Base-by-base conservation (phyloP, 2,797 vertebrate genomes). In the Acropternis orthonyx region DNA sequence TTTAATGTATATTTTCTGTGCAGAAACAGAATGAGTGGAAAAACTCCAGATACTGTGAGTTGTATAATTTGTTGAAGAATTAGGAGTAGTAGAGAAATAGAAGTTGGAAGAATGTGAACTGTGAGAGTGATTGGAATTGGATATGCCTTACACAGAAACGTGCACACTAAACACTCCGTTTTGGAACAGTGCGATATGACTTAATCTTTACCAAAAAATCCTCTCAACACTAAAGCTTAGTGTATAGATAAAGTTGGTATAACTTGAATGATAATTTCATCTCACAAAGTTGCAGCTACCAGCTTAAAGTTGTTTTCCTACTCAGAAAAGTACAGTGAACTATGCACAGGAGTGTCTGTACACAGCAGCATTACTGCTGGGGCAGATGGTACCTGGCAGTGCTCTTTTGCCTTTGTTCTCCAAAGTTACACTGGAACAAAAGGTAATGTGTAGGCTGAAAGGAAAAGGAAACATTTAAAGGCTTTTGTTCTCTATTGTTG, bases 301-400 rank as follows among this genome's bases (percentile, higher is more conserved):
- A 24, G 27, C 68, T 69, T 20, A 5, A 30, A 48, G 30, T 15
- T 63, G 9, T 58, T 6, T 46, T 76, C 65, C 27, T 69, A 0
- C 18, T 67, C 41, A 20, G 44, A 13, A 15, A 48, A 66, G 9
- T 7, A 2, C 24, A n/a, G 7, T 23, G 76, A 51, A n/a, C 32
- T 37, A 1, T 36, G 13, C 14, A 41, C 41, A 49, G 58, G 30
- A 24, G 0, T 14, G 18, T 10, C 1, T 7, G 23, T 34, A 13
- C 36, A 9, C 28, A 34, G 2, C 12, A 16, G 24, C 19, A 36
- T 10, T 78, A 12, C 48, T 66, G n/a, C 68, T 68, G 39, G 41
- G 34, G 26, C 51, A 65, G 17, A 5, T 13, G 17, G 21, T 23
- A 8, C 36, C 5, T 44, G 18, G 15, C 6, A n/a, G 3, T 37